Percentiles rank a stretch among this genome's conserved stretches.
phyloP scores from a whole-genome alignment of 1,140 invertebrate species.

The Drosophila teissieri region DNA sequence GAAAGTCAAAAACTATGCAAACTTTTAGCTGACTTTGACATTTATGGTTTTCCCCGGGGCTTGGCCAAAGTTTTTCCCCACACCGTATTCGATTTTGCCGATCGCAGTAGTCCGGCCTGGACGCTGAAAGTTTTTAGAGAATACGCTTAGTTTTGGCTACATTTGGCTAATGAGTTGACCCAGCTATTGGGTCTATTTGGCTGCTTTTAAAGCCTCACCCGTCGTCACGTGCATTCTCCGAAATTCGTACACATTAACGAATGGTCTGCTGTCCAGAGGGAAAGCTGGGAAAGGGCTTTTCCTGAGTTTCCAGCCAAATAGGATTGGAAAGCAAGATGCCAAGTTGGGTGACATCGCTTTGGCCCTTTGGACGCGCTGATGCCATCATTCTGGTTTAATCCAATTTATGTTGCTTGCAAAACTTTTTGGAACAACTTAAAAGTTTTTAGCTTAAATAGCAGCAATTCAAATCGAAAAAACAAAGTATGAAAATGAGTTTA shows the following conservation, averaged over 20 bases:
- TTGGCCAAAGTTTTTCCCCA: slow-evolving; percentile 56
- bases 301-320: slow-evolving; percentile 23
- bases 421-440: slow-evolving; percentile 77
- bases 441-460: slow-evolving; percentile 79
- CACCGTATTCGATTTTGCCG: slow-evolving; percentile 59
- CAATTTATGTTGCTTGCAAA: slow-evolving; percentile 78
- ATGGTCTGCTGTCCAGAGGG: slow-evolving; percentile 29
- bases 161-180: slow-evolving; percentile 81
- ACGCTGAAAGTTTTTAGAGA: slow-evolving; percentile 60
- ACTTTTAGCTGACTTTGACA: slow-evolving; percentile 82
- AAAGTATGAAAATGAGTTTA: slow-evolving; percentile 81
- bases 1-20: slow-evolving; percentile 83
- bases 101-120: slow-evolving; percentile 36
- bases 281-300: slow-evolving; percentile 17
- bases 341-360: slow-evolving; percentile 69
- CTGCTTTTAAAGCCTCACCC: slow-evolving; percentile 23
- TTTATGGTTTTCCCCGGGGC: slow-evolving; percentile 77
- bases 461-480: slow-evolving; percentile 68
- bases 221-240: slow-evolving; percentile 59
- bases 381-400: slow-evolving; percentile 83
- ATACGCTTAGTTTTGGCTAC: slow-evolving; percentile 73
- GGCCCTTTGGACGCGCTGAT: slow-evolving; percentile 71
- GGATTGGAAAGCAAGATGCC: slow-evolving; percentile 50
- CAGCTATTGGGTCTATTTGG: slow-evolving; percentile 11
- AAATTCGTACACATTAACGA: slow-evolving; percentile 56